Evolutionary conservation across 2,888 invertebrate species (phyloP).

Genomic region (Cantharis rustica): DNA sequence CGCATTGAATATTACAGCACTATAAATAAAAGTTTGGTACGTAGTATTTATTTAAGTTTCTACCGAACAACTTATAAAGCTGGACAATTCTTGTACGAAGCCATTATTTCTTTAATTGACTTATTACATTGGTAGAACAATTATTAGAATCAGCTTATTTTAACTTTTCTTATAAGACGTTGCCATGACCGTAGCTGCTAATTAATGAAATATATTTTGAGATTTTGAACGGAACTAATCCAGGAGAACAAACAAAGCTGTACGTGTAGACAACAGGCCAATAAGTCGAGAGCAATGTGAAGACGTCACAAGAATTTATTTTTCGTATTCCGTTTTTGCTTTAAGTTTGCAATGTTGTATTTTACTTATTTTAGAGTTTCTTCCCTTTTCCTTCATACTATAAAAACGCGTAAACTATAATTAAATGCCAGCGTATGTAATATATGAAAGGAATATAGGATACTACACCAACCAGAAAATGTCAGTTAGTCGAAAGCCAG

Average conservation of each 20-base stretch:
- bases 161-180: not conserved
- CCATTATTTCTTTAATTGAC: not conserved
- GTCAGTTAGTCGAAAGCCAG: conserved; percentile 49
- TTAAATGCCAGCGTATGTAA: conserved; percentile 25
- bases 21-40: not conserved
- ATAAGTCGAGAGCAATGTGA: not conserved
- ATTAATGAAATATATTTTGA: not conserved
- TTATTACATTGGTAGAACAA: not conserved
- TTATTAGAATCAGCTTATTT: not conserved
- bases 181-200: not conserved
- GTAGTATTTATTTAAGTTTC: not conserved
- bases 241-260: not conserved
- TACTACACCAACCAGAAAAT: conserved; percentile 42
- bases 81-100: not conserved
- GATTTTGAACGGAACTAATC: not conserved
- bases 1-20: not conserved
- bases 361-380: not conserved
- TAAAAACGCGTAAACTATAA: not conserved
- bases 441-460: conserved; percentile 38
- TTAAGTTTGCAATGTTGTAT: not conserved
- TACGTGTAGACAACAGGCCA: not conserved
- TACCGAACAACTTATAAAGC: not conserved
- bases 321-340: not conserved
- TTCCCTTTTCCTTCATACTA: not conserved
- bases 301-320: not conserved